Base-by-base conservation (phyloP, 2,888 invertebrate genomes). In the Tholera decimalis region DNA sequence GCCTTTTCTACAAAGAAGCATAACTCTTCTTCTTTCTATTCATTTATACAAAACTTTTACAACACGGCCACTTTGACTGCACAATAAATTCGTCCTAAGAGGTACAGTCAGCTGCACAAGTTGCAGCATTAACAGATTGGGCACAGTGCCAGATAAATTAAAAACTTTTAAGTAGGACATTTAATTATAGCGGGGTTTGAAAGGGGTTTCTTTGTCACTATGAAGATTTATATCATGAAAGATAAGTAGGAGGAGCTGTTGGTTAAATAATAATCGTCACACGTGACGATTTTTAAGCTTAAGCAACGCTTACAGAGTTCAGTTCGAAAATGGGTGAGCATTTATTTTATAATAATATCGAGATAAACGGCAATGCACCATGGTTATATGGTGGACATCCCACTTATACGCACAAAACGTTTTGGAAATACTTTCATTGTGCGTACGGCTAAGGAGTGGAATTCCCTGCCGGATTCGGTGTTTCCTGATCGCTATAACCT, bases 121-220 rank as follows among this genome's bases (percentile, higher is more conserved):
- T 80, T 65, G 51, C 54, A 54, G 63, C 68, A 61, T 68, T 62
- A 82, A 59, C 59, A 64, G 50, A 77, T 65, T 75, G 72, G 80
- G 82, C 78, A 43, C 57, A 15, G 18, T 39, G 80, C 81, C 81
- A 81, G 60, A 51, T 54, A 59, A 73, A 77, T 82, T 74, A 70
- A 77, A 73, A 82, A 81, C 72, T 80, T 73, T 56, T 46, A 46
- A 53, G 59, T 35, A 60, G 53, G 24, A 51, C 37, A n/a, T 57
- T 63, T 78, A 74, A 81, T 80, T 78, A 75, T 55, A 65, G 54
- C 55, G 44, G 53, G 49, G 30, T 50, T 47, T 64, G n/a, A 28
- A 59, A 57, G 30, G 30, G 37, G 46, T 47, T 50, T 76, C 30
- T 64, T 58, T 46, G 46, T 33, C 20, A 50, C 41, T 41, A 50